Conservation (phyloP, 2,797 vertebrate genomes). For the Chiloscyllium punctatum region DNA sequence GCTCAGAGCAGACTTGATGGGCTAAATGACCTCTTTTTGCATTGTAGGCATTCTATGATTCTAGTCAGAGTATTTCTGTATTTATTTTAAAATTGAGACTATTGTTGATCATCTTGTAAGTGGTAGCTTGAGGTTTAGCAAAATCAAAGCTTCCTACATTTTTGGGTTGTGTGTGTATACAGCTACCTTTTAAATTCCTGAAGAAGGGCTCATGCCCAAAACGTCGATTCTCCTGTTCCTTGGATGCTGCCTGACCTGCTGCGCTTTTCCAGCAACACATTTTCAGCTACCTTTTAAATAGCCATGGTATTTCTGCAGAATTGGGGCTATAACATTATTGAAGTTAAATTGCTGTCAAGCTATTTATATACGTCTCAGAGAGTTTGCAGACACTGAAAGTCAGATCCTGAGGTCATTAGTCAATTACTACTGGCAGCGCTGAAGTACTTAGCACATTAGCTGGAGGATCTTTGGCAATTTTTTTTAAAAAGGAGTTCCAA, state of each 20-base stretch:
- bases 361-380: neutral
- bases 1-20: too few relatives aligned
- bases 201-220: too few relatives aligned
- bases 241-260: too few relatives aligned
- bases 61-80: neutral
- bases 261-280: too few relatives aligned
- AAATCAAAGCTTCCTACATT: neutral
- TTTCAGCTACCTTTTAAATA: neutral
- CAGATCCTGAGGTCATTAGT: constrained; percentile 3
- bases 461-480: neutral
- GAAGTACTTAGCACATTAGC: neutral
- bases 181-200: neutral
- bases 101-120: neutral
- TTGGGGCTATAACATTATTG: neutral
- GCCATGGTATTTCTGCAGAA: neutral
- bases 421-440: neutral
- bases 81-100: neutral
- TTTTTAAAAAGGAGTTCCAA: neutral
- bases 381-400: neutral
- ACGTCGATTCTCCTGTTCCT: too few relatives aligned
- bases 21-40: too few relatives aligned
- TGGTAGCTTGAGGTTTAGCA: neutral
- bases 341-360: neutral
- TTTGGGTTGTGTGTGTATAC: neutral
- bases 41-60: too few relatives aligned